Conservation (phyloP, 2,113 vertebrate species). For the Chrysochloris asiatica region DNA sequence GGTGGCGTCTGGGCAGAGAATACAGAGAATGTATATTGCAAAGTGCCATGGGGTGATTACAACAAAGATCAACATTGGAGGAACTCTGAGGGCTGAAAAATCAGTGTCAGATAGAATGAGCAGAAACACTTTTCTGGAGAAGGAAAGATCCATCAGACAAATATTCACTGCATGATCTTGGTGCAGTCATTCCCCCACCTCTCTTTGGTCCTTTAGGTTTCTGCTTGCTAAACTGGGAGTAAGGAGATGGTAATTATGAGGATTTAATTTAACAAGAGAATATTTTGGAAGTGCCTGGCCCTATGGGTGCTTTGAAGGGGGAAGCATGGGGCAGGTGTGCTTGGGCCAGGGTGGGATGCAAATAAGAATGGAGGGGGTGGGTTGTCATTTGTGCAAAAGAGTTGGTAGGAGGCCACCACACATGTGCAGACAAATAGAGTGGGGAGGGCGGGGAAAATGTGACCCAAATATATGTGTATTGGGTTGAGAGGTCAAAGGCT, state of each 20-base stretch:
- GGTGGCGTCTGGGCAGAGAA: neutral
- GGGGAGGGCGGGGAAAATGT: neutral
- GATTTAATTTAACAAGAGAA: neutral
- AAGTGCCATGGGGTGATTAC: neutral
- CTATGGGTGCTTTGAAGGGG: neutral
- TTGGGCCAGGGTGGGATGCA: neutral
- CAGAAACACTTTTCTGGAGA: neutral
- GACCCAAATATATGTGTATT: neutral
- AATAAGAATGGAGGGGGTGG: neutral
- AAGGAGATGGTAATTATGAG: neutral
- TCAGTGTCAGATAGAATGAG: neutral
- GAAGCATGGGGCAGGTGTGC: neutral
- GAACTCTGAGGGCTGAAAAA: slow-evolving; percentile 11
- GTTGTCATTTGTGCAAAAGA: neutral
- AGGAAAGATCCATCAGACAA: neutral
- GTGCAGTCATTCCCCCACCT: slow-evolving; percentile 28
- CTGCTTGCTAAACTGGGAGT: slow-evolving; percentile 10
- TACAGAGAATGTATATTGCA: neutral
- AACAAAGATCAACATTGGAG: neutral
- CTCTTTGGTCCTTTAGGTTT: slow-evolving; percentile 11
- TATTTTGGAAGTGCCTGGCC: neutral
- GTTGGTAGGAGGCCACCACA: neutral
- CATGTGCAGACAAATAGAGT: neutral
- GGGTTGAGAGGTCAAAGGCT: neutral
- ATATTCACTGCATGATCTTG: neutral